Conservation (phyloP, 2,113 vertebrate species). For the Myrmecobius fasciatus region DNA sequence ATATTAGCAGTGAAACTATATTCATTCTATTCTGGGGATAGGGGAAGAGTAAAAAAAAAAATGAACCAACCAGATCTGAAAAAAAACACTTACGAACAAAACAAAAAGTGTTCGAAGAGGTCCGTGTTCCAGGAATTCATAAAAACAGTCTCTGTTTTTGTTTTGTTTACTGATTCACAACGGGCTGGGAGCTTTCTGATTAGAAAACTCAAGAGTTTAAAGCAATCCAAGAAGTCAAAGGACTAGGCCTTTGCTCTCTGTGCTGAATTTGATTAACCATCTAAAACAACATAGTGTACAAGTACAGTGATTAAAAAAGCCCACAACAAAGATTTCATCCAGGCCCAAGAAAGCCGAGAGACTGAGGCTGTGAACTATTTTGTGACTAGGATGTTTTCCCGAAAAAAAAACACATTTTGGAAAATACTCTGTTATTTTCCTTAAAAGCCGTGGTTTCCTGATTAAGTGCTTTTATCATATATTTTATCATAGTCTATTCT, state of each 20-base stretch:
- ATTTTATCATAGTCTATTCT: constrained; percentile 4
- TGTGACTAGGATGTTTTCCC: constrained; percentile 62
- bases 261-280: constrained; percentile 59
- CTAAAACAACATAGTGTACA: constrained; percentile 41
- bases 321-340: constrained; percentile 39
- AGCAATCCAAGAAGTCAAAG: constrained; percentile 69
- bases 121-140: constrained; percentile 75
- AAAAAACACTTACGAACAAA: constrained; percentile 78
- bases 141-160: constrained; percentile 76
- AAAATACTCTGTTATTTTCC: constrained; percentile 57
- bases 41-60: constrained; percentile 66
- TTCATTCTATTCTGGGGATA: constrained; percentile 57
- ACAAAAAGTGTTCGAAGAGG: constrained; percentile 78
- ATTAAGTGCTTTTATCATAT: constrained; percentile 36
- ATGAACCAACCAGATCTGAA: constrained; percentile 56
- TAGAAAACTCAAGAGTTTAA: constrained; percentile 73
- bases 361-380: constrained; percentile 42
- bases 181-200: constrained; percentile 76
- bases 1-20: constrained; percentile 66
- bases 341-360: constrained; percentile 42
- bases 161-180: constrained; percentile 68
- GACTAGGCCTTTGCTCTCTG: constrained; percentile 45
- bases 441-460: constrained; percentile 55
- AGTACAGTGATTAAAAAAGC: constrained; percentile 34
- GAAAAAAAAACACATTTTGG: constrained; percentile 50